These are phyloP conservation scores for Eristalis pertinax DNA, from an alignment of 2,888 invertebrate genomes.

Conservation along the genomic window DNA sequence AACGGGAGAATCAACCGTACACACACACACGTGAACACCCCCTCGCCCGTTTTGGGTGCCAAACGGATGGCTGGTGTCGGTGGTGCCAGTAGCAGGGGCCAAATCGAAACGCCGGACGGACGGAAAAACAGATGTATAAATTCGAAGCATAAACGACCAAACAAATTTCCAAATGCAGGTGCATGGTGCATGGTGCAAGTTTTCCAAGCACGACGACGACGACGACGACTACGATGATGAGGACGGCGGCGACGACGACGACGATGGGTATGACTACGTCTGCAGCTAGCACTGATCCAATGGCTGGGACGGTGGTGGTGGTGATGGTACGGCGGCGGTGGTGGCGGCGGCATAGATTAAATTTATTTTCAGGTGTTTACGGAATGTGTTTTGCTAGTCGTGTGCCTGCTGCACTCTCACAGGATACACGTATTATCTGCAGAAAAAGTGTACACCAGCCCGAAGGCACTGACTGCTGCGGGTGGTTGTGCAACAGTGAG, in stretches of 20 bases:
- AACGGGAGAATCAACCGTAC: conserved; percentile 30
- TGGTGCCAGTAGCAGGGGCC: background rate
- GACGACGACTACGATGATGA: conserved; percentile 4
- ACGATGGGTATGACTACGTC: conserved; percentile 6
- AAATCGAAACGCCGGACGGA: conserved; percentile 22
- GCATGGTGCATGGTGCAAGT: conserved; percentile 60
- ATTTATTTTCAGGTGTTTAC: conserved; percentile 74
- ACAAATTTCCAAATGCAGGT: conserved; percentile 71
- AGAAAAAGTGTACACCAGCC: conserved; percentile 21
- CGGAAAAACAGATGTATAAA: conserved; percentile 68
- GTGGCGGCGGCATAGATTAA: conserved; percentile 73
- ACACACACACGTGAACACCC: background rate
- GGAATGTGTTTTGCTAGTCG: conserved; percentile 72
- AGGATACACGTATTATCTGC: conserved; percentile 63
- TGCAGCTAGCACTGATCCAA: conserved; percentile 6
- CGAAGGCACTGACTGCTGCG: background rate
- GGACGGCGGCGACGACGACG: conserved; percentile 26
- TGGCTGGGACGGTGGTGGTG: conserved; percentile 9
- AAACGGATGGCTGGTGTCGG: background rate
- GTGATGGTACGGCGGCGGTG: conserved; percentile 16
- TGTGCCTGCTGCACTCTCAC: conserved; percentile 57
- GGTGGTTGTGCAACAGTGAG: conserved; percentile 27
- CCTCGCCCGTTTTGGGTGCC: background rate
- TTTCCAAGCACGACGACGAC: conserved; percentile 62
- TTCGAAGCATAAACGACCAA: conserved; percentile 71